Base-by-base conservation (phyloP, 2,113 vertebrate species). In the Mungos mungo region DNA sequence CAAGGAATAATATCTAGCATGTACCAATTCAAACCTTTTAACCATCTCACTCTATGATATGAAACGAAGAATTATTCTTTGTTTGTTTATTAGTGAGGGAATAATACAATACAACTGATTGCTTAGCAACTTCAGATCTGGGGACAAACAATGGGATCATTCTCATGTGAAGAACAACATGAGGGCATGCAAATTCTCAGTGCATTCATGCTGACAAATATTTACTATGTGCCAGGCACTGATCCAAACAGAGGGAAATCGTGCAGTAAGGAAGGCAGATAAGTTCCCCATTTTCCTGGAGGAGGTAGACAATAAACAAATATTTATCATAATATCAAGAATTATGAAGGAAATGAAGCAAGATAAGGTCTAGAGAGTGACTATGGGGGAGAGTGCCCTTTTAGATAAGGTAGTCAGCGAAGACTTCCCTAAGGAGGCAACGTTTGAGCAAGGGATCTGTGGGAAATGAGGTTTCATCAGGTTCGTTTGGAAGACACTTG, bases 141-240 rank as follows among this genome's bases (percentile, higher is more conserved):
- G 63, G 83, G 29, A 68, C 25, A 95, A 79, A 95, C 74, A 96
- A 41, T 84, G 81, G 35, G 41, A 65, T 92, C 45, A 94, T 96
- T 96, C 88, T 95, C n/a, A 19, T 66, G 31, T 80, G n/a, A 77
- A 88, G 76, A 90, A 76, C n/a, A 95, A 80, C 35, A 76, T 35
- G 76, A 96, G 23, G 50, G 3, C 41, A 60, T 93, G 29, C 88
- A 96, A 90, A 96, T 95, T 71, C 57, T 66, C 60, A 81, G 31
- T 88, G 35, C 45, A 47, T 85, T 82, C 52, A 35, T 86, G 50
- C 94, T 96, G 77, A 81, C 89, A 94, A 38, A 69, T 95, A 29
- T 93, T 84, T 90, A 76, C 90, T 72, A 27, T 81, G 29, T 88
- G 18, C 66, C 57, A 88, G 71, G 66, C 93, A 97, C 47, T 97